These are phyloP conservation scores for Athrips mouffetella DNA, from an alignment of 2,888 invertebrate species.

Conservation along the genomic window DNA sequence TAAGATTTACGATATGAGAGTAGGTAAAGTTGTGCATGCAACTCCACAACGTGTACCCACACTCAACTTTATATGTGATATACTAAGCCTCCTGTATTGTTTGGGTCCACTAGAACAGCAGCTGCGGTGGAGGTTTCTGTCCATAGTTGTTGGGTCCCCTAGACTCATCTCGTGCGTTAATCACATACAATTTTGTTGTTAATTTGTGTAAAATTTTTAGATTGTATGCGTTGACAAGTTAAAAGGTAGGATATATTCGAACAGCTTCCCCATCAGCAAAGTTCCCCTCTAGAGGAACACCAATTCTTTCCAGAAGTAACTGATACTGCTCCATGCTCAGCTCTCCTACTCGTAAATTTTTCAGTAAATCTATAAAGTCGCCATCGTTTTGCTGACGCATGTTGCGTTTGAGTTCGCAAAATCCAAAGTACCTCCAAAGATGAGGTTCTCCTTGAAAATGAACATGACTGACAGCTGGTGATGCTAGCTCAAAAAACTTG, in stretches of 20 bases:
- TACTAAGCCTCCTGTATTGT: background rate
- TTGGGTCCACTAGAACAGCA: background rate
- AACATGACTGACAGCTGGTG: too few relatives aligned
- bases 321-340: conserved; percentile 26
- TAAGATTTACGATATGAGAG: too few relatives aligned
- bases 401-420: conserved; percentile 38
- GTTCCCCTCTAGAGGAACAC: conserved; percentile 22
- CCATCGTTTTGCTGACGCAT: conserved; percentile 37
- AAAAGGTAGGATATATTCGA: too few relatives aligned
- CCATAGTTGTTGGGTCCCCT: too few relatives aligned
- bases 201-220: too few relatives aligned
- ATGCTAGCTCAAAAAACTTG: too few relatives aligned
- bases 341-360: conserved; percentile 31
- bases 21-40: too few relatives aligned
- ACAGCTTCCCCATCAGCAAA: conserved; percentile 33
- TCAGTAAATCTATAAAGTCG: conserved; percentile 31
- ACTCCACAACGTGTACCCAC: too few relatives aligned
- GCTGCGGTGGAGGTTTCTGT: background rate
- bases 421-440: conserved; percentile 28
- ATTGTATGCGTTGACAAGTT: too few relatives aligned
- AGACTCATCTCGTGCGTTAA: too few relatives aligned
- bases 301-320: conserved; percentile 26
- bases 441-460: background rate
- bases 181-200: too few relatives aligned
- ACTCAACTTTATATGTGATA: background rate